These are phyloP conservation scores for Cyrtorhinus lividipennis DNA, from an alignment of 1,140 invertebrate species.

Conservation along the genomic window DNA sequence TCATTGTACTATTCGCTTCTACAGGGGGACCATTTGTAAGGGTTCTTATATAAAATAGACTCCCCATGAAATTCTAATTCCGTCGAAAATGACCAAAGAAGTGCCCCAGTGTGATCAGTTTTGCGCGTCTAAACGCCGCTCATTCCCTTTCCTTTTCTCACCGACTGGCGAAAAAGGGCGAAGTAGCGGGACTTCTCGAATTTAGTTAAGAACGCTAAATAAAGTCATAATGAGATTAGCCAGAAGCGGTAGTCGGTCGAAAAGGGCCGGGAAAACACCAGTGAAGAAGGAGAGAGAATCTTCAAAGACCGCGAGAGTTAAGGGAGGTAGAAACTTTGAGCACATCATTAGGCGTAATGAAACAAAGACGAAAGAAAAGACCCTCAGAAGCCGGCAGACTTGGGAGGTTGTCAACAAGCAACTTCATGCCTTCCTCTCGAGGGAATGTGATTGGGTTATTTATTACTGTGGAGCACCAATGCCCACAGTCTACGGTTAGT, in stretches of 20 bases:
- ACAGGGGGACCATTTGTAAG: too few species aligned
- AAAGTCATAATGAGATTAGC: conserved; percentile 10
- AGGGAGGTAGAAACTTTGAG: conserved; percentile 11
- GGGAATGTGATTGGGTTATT: not conserved
- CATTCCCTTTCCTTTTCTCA: too few species aligned
- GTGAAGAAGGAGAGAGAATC: not conserved
- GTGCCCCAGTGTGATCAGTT: too few species aligned
- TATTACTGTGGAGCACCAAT: too few species aligned
- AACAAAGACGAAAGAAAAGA: not conserved
- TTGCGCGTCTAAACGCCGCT: too few species aligned
- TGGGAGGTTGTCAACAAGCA: conserved; percentile 3
- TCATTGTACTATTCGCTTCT: too few species aligned
- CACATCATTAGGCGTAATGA: conserved; percentile 9
- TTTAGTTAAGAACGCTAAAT: conserved; percentile 1
- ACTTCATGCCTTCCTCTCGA: not conserved
- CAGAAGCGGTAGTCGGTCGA: not conserved
- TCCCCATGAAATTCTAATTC: too few species aligned
- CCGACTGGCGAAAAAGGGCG: too few species aligned
- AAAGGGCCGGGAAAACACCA: not conserved
- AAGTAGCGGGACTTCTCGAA: not conserved
- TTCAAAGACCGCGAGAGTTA: not conserved
- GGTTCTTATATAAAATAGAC: too few species aligned
- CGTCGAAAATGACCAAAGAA: too few species aligned
- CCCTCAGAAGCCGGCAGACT: not conserved
- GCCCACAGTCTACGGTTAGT: too few species aligned